These are phyloP conservation scores for Berghia stephanieae DNA, from an alignment of 1,140 invertebrate species.

Conservation along the genomic window DNA sequence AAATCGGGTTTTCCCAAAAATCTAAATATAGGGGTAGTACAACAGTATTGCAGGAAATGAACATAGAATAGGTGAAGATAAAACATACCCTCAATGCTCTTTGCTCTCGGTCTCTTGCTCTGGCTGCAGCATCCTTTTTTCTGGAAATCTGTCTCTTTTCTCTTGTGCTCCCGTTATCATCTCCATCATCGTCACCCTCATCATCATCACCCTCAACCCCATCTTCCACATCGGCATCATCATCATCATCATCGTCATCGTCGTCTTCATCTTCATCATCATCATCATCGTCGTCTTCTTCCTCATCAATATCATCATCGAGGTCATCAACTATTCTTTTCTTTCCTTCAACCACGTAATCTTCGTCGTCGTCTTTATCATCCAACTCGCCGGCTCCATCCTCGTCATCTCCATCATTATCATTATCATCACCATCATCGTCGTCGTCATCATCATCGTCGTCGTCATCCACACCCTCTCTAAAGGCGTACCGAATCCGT, in stretches of 20 bases:
- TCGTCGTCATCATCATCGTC: conserved; percentile 87
- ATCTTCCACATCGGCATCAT: neutral
- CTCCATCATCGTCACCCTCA: conserved; percentile 18
- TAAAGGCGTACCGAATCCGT: conserved; percentile 21
- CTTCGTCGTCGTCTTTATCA: neutral
- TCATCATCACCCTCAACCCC: conserved; percentile 22
- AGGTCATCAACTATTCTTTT: neutral
- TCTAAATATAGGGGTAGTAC: neutral
- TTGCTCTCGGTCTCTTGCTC: conserved; percentile 28
- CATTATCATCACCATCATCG: conserved; percentile 63
- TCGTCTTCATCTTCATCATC: conserved; percentile 23
- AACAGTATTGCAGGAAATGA: no score
- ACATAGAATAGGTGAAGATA: neutral
- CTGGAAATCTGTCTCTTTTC: neutral
- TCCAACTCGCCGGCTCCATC: conserved; percentile 30
- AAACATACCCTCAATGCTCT: conserved; percentile 23
- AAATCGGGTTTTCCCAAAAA: neutral
- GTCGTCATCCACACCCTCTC: conserved; percentile 79
- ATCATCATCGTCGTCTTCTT: conserved; percentile 25
- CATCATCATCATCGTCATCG: neutral
- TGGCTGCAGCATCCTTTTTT: conserved; percentile 21
- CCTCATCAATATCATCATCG: neutral
- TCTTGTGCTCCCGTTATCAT: neutral
- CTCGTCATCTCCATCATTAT: conserved; percentile 37
- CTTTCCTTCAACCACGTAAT: conserved; percentile 7